Evolutionary conservation across 2,797 vertebrate species (phyloP), one percentile per base, ranked within the genome.

Genomic region (Melanogrammus aeglefinus): DNA sequence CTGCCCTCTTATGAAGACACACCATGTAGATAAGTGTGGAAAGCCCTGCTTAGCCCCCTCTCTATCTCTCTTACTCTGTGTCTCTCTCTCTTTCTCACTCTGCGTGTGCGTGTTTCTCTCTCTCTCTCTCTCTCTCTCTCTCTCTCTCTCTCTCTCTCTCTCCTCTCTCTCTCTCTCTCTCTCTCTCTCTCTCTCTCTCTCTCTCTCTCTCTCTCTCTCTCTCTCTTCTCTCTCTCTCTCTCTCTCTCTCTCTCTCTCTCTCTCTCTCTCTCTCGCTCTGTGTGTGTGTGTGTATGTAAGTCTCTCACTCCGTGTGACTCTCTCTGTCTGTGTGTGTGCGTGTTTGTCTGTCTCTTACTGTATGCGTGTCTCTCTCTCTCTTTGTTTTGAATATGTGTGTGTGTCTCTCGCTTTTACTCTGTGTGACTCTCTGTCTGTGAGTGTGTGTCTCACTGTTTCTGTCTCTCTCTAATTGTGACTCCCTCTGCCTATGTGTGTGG

Each of bases 1-100:
- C 94, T 96, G 95, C 95, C 94, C 93, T 92, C 92, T 94, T 90
- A 92, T 93, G 91, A 94, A 94, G 93, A 92, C 90, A 92, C 88
- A 82, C 78, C 83, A 86, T 85, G 87, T 84, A 85, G 87, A 92
- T 91, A 88, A 85, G 85, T 86, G 87, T 88, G 86, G 83, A 90
- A 93, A 91, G 87, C 83, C 82, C 87, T 78, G 88, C 87, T 92
- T 84, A 91, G 86, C 85, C 82, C 73, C 77, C n/a, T 3, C 4
- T 36, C 2, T 73, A n/a, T n/a, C 31, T 73, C 31, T 73, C 31
- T 73, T 6, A 21, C 24, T 73, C 31, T 73, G 4, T 38, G 1
- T 63, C 21, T n/a, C 57, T 24, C 51, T 57, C 57, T 63, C 57
- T 51, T 16, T 21, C 47, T 51, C 47, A 18, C 47, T 51, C 44